phyloP scores from a whole-genome alignment of 2,113 vertebrate genomes.

The Rattus rattus region DNA sequence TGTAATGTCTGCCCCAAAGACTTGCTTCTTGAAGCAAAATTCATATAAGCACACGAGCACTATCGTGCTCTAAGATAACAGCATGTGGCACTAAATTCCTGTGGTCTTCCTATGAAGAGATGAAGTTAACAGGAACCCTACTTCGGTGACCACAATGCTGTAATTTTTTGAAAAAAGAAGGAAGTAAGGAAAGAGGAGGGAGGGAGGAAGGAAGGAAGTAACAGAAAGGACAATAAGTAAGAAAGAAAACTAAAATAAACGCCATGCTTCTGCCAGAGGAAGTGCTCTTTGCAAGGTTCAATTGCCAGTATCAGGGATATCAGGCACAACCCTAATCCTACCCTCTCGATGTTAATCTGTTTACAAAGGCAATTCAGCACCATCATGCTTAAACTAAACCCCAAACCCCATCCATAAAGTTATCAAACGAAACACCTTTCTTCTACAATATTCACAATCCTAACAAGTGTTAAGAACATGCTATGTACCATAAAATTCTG shows the following conservation, averaged over 20 bases:
- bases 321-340: not conserved
- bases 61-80: slow-evolving; percentile 29
- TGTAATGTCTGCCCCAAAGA: not conserved
- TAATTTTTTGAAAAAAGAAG: not conserved
- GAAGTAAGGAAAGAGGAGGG: fast-evolving
- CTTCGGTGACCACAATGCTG: not conserved
- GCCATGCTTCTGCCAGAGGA: not conserved
- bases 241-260: not conserved
- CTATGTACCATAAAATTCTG: not conserved
- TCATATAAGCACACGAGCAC: not conserved
- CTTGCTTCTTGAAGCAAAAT: slow-evolving; percentile 50
- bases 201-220: not conserved
- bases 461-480: not conserved
- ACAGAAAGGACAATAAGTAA: not conserved
- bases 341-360: not conserved
- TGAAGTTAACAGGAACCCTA: not conserved
- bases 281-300: not conserved
- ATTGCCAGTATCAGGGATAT: not conserved
- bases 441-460: not conserved
- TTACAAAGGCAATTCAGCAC: not conserved
- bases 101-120: not conserved
- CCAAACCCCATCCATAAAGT: slow-evolving; percentile 43
- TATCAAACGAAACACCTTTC: slow-evolving; percentile 37
- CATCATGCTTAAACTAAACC: not conserved
- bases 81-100: slow-evolving; percentile 41